Evolutionary conservation across 1,140 invertebrate genomes (phyloP).

Genomic region (Drosophila setifemur): DNA sequence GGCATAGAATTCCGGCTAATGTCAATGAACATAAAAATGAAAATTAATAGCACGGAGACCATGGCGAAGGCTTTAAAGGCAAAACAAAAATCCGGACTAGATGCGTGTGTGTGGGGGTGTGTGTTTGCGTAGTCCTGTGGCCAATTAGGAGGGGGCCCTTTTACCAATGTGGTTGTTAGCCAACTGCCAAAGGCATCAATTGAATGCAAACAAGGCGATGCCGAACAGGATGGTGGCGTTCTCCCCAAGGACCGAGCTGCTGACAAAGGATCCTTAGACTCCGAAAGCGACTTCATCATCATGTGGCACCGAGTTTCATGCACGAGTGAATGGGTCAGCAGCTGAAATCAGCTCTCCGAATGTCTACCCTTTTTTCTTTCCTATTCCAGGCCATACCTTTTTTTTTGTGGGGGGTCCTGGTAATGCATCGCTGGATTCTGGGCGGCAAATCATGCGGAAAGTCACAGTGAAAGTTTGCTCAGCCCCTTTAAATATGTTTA

Average conservation of each 20-base stretch:
- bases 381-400: conserved; percentile 27
- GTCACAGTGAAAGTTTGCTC: conserved; percentile 53
- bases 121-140: conserved; percentile 4
- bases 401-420: conserved; percentile 18
- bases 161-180: conserved; percentile 28
- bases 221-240: neutral
- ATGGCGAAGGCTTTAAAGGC: conserved; percentile 4
- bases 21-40: conserved; percentile 34
- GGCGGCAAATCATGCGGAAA: conserved; percentile 70
- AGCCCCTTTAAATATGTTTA: conserved; percentile 17
- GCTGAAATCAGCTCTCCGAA: conserved; percentile 17
- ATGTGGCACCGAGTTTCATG: conserved; percentile 59
- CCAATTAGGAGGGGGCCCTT: conserved; percentile 41
- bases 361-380: conserved; percentile 6
- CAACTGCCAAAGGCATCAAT: conserved; percentile 41
- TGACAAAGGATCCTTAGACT: conserved; percentile 16
- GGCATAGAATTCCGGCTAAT: conserved; percentile 16
- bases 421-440: conserved; percentile 66
- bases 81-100: neutral
- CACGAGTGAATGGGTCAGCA: conserved; percentile 58
- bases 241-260: no score
- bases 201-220: conserved; percentile 59
- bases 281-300: conserved; percentile 41
- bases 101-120: no score
- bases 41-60: conserved; percentile 35